Conservation (phyloP, 2,113 vertebrate genomes). For the Isichthys henryi region DNA sequence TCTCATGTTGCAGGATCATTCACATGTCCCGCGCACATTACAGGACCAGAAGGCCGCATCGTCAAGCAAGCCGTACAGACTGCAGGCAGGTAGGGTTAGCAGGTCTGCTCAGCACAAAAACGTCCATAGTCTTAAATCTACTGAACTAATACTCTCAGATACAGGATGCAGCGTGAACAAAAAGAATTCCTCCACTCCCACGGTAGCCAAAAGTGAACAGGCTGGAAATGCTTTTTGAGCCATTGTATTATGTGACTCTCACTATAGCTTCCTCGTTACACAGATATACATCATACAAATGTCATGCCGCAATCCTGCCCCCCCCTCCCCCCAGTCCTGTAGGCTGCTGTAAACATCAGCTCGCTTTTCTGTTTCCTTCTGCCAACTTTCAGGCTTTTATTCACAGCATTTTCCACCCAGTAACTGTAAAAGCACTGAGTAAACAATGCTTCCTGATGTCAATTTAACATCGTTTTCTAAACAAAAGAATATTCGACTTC, state of each 20-base stretch:
- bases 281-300: conserved; percentile 5
- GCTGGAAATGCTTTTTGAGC: not conserved
- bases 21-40: not conserved
- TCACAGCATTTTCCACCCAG: not conserved
- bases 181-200: not conserved
- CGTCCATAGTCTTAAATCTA: not conserved
- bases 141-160: not conserved
- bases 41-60: not conserved
- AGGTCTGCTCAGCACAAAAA: not conserved
- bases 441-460: not conserved
- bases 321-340: not conserved
- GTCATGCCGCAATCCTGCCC: not conserved
- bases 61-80: not conserved
- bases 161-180: not conserved
- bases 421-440: not conserved
- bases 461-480: not conserved
- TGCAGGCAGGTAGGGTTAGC: not conserved
- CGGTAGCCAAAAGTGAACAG: not conserved
- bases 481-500: not conserved
- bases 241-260: not conserved
- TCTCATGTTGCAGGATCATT: not conserved
- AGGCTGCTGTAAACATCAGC: conserved; percentile 5
- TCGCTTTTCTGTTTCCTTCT: not conserved
- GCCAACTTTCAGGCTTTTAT: not conserved
- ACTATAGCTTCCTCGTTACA: not conserved